Conservation (phyloP, 2,113 vertebrate species). For the Varanus salvator region DNA sequence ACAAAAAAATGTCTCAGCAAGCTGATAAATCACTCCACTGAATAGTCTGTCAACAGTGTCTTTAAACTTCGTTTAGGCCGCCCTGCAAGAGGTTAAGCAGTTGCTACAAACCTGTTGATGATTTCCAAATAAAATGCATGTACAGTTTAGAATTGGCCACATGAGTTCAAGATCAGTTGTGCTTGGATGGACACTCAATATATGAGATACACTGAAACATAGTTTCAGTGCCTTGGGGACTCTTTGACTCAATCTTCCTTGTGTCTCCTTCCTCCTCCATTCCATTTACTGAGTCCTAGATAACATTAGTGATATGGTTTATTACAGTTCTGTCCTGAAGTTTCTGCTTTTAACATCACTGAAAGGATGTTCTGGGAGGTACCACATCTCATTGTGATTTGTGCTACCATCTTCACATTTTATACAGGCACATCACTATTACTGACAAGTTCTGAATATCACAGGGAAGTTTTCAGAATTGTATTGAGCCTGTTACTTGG, state of each 20-base stretch:
- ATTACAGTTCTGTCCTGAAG: slow-evolving; percentile 22
- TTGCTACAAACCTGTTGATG: slow-evolving; percentile 24
- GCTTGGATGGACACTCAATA: slow-evolving; percentile 58
- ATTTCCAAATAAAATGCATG: slow-evolving; percentile 16
- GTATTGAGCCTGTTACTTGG: not conserved
- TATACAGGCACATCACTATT: not conserved
- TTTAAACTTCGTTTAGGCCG: slow-evolving; percentile 35
- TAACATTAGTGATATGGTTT: slow-evolving; percentile 38
- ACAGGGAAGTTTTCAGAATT: not conserved
- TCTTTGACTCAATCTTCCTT: slow-evolving; percentile 38
- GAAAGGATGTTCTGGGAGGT: slow-evolving; percentile 29
- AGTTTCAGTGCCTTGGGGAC: slow-evolving; percentile 54
- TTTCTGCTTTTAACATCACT: slow-evolving; percentile 41
- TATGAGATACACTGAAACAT: slow-evolving; percentile 32
- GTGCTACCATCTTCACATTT: not conserved
- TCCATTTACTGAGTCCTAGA: slow-evolving; percentile 62
- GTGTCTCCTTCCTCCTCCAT: slow-evolving; percentile 58
- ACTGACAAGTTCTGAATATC: slow-evolving; percentile 7
- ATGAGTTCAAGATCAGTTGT: slow-evolving; percentile 50
- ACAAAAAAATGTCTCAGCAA: slow-evolving; percentile 47
- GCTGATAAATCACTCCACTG: slow-evolving; percentile 43
- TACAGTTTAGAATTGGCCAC: slow-evolving; percentile 32
- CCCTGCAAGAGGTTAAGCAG: not conserved
- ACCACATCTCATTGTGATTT: slow-evolving; percentile 28
- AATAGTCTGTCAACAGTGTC: slow-evolving; percentile 44